Percentiles rank a stretch among this genome's conserved stretches.
These are phyloP conservation scores for Hoplodrina ambigua DNA, from an alignment of 2,888 invertebrate genomes.

Conservation along the genomic window DNA sequence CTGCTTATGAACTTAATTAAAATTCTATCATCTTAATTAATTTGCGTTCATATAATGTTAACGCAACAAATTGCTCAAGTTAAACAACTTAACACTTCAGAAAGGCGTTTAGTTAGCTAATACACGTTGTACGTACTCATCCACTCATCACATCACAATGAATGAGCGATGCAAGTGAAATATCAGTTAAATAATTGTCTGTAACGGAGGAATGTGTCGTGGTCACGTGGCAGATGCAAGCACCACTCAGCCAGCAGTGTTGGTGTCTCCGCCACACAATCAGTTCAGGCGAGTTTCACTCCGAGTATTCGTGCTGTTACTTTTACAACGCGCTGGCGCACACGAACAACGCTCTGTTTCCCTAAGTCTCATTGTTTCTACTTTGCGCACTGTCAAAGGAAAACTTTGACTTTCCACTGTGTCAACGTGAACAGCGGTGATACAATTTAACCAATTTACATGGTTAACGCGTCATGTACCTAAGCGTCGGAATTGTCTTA, in stretches of 20 bases:
- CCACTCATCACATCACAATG: conserved; percentile 54
- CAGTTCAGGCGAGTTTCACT: conserved; percentile 89
- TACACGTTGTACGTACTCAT: conserved; percentile 46
- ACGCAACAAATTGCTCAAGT: conserved; percentile 3
- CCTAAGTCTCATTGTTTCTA: conserved; percentile 86
- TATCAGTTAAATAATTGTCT: conserved; percentile 75
- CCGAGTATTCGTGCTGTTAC: conserved; percentile 89
- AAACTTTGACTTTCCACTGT: conserved; percentile 86
- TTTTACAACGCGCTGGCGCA: conserved; percentile 89
- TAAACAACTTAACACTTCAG: conserved; percentile 18
- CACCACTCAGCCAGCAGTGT: conserved; percentile 49
- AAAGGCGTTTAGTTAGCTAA: conserved; percentile 52
- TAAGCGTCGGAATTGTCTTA: neutral
- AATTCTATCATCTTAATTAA: neutral
- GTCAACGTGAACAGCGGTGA: conserved; percentile 62
- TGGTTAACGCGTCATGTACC: conserved; percentile 17
- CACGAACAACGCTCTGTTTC: conserved; percentile 89
- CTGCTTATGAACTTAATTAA: neutral
- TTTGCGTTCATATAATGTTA: neutral
- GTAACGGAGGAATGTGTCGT: conserved; percentile 83
- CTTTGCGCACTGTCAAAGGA: conserved; percentile 74
- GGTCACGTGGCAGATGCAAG: conserved; percentile 77
- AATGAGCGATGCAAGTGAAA: conserved; percentile 69
- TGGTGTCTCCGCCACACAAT: conserved; percentile 76
- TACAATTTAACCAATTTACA: conserved; percentile 36